These are phyloP conservation scores for Athalia circularis DNA, from an alignment of 2,888 invertebrate genomes.

Conservation along the genomic window DNA sequence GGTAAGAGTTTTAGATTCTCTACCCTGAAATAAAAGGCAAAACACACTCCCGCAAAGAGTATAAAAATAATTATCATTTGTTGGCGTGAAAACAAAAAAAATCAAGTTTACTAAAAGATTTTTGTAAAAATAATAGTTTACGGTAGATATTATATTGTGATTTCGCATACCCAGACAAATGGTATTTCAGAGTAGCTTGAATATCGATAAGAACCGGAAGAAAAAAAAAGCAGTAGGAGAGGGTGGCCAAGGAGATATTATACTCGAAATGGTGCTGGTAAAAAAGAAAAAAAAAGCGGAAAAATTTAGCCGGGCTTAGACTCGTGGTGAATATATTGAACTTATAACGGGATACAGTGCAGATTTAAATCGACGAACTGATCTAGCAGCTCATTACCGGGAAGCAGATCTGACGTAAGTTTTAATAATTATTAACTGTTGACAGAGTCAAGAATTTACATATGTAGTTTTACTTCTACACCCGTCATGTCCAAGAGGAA, in stretches of 20 bases:
- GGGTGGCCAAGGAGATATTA: conserved; percentile 26
- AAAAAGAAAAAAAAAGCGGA: background rate
- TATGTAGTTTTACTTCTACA: conserved; percentile 29
- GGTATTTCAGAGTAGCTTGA: too few relatives aligned
- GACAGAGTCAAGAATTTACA: conserved; percentile 39
- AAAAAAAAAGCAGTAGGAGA: background rate
- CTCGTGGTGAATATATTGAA: conserved; percentile 13
- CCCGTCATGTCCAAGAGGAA: conserved; percentile 19
- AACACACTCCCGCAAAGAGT: too few relatives aligned
- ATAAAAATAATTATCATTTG: too few relatives aligned
- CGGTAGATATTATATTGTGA: too few relatives aligned
- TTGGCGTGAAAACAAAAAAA: too few relatives aligned
- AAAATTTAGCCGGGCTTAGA: background rate
- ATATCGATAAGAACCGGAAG: background rate
- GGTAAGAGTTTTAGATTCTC: background rate
- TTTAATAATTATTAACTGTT: conserved; percentile 18
- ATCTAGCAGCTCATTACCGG: conserved; percentile 41
- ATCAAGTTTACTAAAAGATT: too few relatives aligned
- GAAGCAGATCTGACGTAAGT: conserved; percentile 49
- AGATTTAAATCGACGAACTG: conserved; percentile 32
- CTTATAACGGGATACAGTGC: conserved; percentile 9
- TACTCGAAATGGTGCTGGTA: conserved; percentile 25
- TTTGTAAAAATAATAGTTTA: too few relatives aligned
- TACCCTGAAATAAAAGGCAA: background rate
- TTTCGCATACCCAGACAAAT: too few relatives aligned